Percentiles rank a stretch among this genome's conserved stretches.
These are phyloP conservation scores for Hylaeus volcanicus DNA, from an alignment of 1,140 invertebrate genomes.

Conservation along the genomic window DNA sequence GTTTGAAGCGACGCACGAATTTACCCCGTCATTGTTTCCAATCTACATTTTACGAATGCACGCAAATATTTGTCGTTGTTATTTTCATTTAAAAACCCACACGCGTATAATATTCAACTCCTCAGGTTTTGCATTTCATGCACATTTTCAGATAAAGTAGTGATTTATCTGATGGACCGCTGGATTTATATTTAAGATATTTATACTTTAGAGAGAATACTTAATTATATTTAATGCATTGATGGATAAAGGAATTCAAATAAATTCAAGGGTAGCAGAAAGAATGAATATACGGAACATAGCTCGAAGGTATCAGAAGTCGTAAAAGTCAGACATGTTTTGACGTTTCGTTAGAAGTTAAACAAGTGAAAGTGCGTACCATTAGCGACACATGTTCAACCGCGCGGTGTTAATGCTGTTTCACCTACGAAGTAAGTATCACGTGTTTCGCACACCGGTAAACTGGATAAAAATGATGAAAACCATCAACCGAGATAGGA, in stretches of 20 bases:
- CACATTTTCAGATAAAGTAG: no score
- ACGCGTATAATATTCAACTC: no score
- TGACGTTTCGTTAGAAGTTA: slow-evolving; percentile 53
- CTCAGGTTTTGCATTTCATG: no score
- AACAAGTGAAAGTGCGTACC: slow-evolving; percentile 55
- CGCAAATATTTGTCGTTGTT: background rate
- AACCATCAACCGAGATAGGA: slow-evolving; percentile 56
- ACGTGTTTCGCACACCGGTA: slow-evolving; percentile 20
- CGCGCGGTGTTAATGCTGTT: slow-evolving; percentile 38
- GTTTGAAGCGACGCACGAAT: background rate
- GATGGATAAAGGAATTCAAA: no score
- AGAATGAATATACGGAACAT: background rate
- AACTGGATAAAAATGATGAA: slow-evolving; percentile 64
- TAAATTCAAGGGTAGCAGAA: no score
- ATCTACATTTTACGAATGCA: background rate
- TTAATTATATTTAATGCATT: no score
- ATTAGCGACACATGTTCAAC: slow-evolving; percentile 47
- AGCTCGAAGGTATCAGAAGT: background rate
- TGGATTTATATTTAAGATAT: no score
- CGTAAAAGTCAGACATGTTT: slow-evolving; percentile 46
- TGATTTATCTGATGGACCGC: no score
- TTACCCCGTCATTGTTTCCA: background rate
- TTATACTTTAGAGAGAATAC: no score
- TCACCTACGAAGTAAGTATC: slow-evolving; percentile 38
- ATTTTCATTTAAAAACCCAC: no score